A percentile compares a stretch with the other conserved stretches of the same genome.
phyloP scores from a whole-genome alignment of 2,113 vertebrate genomes.

The Vombatus ursinus region DNA sequence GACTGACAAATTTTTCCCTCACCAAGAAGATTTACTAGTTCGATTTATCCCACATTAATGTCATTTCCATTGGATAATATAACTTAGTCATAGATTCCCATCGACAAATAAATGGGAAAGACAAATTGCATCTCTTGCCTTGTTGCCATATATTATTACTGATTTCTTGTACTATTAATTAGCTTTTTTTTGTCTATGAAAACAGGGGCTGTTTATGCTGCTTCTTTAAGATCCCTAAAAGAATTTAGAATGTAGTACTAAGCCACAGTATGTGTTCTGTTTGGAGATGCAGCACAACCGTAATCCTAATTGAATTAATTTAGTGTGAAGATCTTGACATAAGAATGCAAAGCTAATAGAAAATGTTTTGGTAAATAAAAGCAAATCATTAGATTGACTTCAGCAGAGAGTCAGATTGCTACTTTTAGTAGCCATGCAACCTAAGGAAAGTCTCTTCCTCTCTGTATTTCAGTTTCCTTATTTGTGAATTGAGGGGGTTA shows the following conservation, averaged over 20 bases:
- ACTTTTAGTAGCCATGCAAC: neutral
- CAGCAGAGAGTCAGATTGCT: neutral
- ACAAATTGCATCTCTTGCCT: neutral
- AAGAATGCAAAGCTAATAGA: neutral
- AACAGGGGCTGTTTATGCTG: neutral
- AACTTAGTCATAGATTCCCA: neutral
- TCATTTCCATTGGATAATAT: neutral
- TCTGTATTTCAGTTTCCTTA: neutral
- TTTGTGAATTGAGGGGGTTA: neutral
- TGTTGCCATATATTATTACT: neutral
- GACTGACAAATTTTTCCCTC: neutral
- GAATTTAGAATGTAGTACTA: neutral
- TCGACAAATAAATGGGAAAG: neutral
- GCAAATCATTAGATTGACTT: neutral
- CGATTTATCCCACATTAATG: neutral
- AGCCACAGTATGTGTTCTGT: neutral
- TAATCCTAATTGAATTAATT: neutral
- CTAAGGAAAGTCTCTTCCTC: neutral
- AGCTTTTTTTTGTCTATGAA: neutral
- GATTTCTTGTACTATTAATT: neutral
- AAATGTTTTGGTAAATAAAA: neutral
- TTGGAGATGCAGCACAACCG: neutral
- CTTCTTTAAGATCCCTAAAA: neutral
- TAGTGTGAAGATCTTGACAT: slow-evolving; percentile 35
- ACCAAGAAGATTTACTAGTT: too few species aligned